Evolutionary conservation across 2,113 vertebrate species (phyloP).

Genomic region (Bos taurus): DNA sequence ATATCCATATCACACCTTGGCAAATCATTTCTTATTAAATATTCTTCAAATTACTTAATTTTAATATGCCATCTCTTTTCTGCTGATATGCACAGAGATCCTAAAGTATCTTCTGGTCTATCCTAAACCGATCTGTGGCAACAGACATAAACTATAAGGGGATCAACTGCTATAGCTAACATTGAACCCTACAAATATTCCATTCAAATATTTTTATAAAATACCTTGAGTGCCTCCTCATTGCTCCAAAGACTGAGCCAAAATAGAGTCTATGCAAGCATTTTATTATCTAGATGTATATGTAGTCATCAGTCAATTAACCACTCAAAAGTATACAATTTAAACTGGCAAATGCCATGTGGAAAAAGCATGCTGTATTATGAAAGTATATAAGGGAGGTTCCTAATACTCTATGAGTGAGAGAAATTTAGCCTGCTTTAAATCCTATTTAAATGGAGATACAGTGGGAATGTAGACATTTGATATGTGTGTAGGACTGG

Average conservation of each 20-base stretch:
- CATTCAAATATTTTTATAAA: background rate
- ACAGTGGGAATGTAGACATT: background rate
- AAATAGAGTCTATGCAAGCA: background rate
- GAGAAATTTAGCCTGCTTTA: background rate
- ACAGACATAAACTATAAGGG: background rate
- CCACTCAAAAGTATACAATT: background rate
- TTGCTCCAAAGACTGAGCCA: background rate
- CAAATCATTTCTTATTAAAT: background rate
- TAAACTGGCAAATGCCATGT: background rate
- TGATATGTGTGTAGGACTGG: background rate
- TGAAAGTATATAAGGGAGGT: background rate
- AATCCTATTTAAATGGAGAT: background rate
- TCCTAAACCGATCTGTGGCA: background rate
- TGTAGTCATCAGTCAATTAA: background rate
- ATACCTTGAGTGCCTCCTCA: background rate
- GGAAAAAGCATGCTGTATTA: background rate
- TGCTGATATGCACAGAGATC: background rate
- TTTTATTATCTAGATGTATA: background rate
- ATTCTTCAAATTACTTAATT: background rate
- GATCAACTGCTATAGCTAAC: background rate
- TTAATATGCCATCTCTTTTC: background rate
- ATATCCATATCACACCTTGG: background rate
- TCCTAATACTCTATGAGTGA: background rate
- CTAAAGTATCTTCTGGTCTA: background rate
- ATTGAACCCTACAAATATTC: background rate